Evolutionary conservation across 2,797 vertebrate species (phyloP).

Genomic region (Chromobotia macracanthus): DNA sequence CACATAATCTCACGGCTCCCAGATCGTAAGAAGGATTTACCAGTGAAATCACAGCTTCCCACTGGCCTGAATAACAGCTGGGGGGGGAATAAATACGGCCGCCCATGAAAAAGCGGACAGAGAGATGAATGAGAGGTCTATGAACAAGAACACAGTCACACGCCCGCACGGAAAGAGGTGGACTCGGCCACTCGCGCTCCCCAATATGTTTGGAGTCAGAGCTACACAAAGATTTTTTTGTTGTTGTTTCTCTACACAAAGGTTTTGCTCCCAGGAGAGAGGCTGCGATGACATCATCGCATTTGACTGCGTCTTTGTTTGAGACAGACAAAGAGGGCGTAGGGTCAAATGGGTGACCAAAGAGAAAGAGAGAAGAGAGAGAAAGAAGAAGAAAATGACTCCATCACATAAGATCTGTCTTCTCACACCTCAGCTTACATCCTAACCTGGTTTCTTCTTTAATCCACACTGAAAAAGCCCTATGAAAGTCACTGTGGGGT

Average conservation of each 20-base stretch:
- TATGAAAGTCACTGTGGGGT: conserved; percentile 10
- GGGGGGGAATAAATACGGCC: background rate
- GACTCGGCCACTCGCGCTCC: conserved; percentile 70
- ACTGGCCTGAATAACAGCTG: conserved; percentile 50
- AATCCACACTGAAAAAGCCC: conserved; percentile 14
- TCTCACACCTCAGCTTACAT: conserved; percentile 45
- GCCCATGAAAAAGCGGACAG: conserved; percentile 23
- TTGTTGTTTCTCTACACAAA: conserved; percentile 82
- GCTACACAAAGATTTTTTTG: conserved; percentile 84
- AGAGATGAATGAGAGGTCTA: conserved; percentile 71
- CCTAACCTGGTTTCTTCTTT: conserved; percentile 3
- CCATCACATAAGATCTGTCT: conserved; percentile 53
- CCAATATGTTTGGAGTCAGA: conserved; percentile 75
- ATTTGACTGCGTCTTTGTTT: conserved; percentile 83
- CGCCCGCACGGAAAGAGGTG: conserved; percentile 74
- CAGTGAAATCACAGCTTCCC: conserved; percentile 14
- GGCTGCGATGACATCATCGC: conserved; percentile 82
- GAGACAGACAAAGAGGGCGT: conserved; percentile 75
- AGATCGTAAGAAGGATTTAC: background rate
- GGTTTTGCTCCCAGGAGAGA: conserved; percentile 83
- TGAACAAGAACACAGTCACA: conserved; percentile 73
- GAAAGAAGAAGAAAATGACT: background rate
- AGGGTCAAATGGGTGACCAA: conserved; percentile 74
- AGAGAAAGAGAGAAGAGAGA: conserved; percentile 38
- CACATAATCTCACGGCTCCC: background rate